phyloP scores from a whole-genome alignment of 2,888 invertebrate species.

The Parnassius mnemosyne region DNA sequence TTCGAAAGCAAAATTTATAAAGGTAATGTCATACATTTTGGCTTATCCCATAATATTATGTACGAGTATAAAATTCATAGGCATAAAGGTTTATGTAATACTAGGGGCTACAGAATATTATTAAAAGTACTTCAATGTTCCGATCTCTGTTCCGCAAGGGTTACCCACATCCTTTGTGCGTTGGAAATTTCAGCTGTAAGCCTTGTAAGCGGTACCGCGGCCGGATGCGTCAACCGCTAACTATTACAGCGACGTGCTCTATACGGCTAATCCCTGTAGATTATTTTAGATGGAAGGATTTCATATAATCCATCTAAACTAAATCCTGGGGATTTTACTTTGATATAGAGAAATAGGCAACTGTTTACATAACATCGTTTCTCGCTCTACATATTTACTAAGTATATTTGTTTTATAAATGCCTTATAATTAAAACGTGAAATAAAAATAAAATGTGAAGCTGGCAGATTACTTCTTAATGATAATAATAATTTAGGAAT shows the following conservation, averaged over 20 bases:
- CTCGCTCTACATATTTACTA: no score
- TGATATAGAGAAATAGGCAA: constrained; percentile 16
- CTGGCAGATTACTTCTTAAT: no score
- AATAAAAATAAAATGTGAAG: no score
- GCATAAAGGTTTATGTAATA: constrained; percentile 7
- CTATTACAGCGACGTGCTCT: constrained; percentile 31
- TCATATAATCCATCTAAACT: constrained; percentile 20
- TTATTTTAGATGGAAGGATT: constrained; percentile 31
- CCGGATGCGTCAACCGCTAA: constrained; percentile 36
- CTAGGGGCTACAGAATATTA: constrained; percentile 11
- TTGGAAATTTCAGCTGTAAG: constrained; percentile 33
- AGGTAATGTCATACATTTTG: no score
- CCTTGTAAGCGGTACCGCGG: constrained; percentile 31
- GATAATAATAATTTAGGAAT: no score
- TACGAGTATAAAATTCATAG: no score
- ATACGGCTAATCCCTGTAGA: constrained; percentile 33
- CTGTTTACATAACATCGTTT: neutral
- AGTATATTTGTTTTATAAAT: no score
- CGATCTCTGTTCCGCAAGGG: constrained; percentile 27
- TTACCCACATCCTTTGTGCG: constrained; percentile 37
- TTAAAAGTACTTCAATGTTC: constrained; percentile 17
- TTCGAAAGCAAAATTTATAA: no score
- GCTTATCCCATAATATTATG: no score
- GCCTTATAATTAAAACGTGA: no score
- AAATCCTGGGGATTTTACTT: constrained; percentile 17